Base-by-base conservation (phyloP, 2,888 invertebrate species). In the Resseliella maxima region DNA sequence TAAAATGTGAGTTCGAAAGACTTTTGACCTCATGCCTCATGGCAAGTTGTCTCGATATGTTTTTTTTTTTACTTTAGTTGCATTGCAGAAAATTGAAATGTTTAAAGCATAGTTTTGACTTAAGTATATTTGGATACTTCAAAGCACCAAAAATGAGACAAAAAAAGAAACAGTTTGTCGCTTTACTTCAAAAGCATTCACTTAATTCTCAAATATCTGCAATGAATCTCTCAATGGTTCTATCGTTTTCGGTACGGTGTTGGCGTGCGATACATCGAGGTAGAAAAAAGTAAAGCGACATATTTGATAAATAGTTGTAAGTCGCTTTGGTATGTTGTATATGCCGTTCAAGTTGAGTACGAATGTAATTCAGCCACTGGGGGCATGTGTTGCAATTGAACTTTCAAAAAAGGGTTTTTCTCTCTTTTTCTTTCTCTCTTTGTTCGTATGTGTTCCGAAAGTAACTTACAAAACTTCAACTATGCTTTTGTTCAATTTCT, bases 361-460 rank as follows among this genome's bases (percentile, higher is more conserved):
- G 31, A 50, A 72, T 72, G 72, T 72, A 72, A 72, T 72, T 72
- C 35, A 72, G 35, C 72, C 72, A 15, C 72, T 31, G 31, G 72
- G n/a, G 31, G 31, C 72, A 72, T 72, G 72, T 72, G 72, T 72
- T 72, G 72, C 72, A 72, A 72, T 72, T 72, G 72, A 72, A 72
- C 72, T 72, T 72, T 72, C 31, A 3, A 31, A 72, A 27, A 59
- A 72, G n/a, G 72, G 18, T 31, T 31, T 50, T 8, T 50, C 15
- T 50, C 2, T 50, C 15, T 18, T 2, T 41, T 5, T 41, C 2
- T 50, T 8, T 50, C n/a, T n/a, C 2, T 50, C 2, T 18, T 15
- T 18, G 46, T 50, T 8, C 8, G 46, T 50, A 1, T 18, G 8
- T 5, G 24, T 24, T 31, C 31, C 0, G 24, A 59, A 31, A 27